These are phyloP conservation scores for Parauchenoglanis ngamensis DNA, from an alignment of 2,797 vertebrate species.

Conservation along the genomic window DNA sequence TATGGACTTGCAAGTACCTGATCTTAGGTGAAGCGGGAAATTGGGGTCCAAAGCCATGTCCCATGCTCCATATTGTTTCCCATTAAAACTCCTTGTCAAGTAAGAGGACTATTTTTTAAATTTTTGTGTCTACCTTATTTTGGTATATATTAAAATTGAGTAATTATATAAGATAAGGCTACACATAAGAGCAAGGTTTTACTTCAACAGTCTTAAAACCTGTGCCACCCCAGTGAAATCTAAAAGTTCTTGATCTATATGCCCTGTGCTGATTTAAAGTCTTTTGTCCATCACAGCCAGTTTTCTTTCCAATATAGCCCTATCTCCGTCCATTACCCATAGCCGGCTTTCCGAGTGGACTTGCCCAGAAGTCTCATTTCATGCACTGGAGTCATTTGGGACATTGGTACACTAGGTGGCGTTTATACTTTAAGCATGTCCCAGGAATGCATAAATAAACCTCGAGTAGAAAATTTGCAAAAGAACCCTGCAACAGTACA, in stretches of 20 bases:
- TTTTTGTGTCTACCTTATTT: background rate
- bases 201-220: background rate
- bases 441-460: conserved; percentile 4
- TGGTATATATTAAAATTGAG: background rate
- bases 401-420: background rate
- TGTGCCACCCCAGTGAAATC: background rate
- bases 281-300: background rate
- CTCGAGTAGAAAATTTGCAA: background rate
- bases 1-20: background rate
- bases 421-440: background rate
- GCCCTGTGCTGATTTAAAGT: background rate
- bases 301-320: background rate
- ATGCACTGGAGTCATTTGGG: background rate
- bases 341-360: background rate
- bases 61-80: background rate
- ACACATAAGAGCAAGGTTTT: background rate
- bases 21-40: background rate
- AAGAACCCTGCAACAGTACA: background rate
- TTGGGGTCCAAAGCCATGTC: background rate
- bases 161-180: background rate
- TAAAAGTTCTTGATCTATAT: background rate
- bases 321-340: too few species aligned
- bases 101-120: background rate
- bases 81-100: background rate
- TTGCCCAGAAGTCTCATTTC: background rate